Base-by-base conservation (phyloP, 2,888 invertebrate genomes). In the Pachydiplax longipennis region DNA sequence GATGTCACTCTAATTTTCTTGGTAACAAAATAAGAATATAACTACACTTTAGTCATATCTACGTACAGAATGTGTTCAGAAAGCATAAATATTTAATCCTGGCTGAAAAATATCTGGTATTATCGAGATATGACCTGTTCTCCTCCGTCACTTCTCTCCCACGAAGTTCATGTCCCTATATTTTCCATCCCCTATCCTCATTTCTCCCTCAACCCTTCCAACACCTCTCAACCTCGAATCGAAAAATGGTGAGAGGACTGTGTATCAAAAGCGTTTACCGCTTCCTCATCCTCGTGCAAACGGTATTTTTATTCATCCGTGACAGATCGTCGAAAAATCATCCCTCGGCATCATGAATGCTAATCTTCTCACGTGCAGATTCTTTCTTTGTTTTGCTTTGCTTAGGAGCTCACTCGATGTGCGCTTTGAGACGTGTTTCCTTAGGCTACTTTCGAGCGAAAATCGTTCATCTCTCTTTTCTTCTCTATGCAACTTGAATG, bases 301-400 rank as follows among this genome's bases (percentile, higher is more conserved):
- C 87, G 87, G 87, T 87, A 87, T 87, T 87, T 73, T 83, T 58
- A 83, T 83, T 83, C 83, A 65, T 87, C 65, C 87, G 61, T 87
- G 87, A 87, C 87, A 87, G 61, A 87, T 65, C 25, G 61, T 12
- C 35, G 83, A 53, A 83, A 83, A 83, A 31, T 65, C 87, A 87
- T 65, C 87, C 87, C 40, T 22, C 13, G 83, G 25, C n/a, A 25
- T 22, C 83, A 18, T 35, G 58, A 83, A 61, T 53, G 35, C 53
- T 65, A 53, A 58, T 58, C 48, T 58, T 35, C 58, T 35, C 58
- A 18, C 58, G 53, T 25, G 35, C 25, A 31, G 31, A 12, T 31
- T 73, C 25, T 73, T 31, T 15, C 25, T 31, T 73, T 73, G 31
- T 25, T 25, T 31, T 73, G 25, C 31, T 73, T 65, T 12, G 12